Percentiles rank a stretch among this genome's conserved stretches.
phyloP scores from a whole-genome alignment of 23 tunicate species.

The Ciona savignyi region DNA sequence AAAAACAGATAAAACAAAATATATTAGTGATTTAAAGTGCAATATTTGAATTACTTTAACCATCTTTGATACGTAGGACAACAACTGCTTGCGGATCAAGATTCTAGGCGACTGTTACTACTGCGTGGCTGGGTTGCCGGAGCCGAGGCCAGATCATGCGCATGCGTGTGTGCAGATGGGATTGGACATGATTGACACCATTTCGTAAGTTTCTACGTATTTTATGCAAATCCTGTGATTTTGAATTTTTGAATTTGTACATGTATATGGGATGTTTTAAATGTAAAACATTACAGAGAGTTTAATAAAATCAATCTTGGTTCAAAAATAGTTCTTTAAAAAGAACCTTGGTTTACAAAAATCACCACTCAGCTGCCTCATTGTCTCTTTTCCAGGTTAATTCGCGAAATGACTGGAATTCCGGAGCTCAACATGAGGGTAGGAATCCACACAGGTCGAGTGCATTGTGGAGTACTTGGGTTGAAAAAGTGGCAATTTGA shows the following conservation, averaged over 20 bases:
- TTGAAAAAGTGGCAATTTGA: constrained; percentile 99
- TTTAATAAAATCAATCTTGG: too few relatives aligned
- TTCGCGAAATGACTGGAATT: constrained; percentile 78
- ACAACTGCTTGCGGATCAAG: constrained; percentile 86
- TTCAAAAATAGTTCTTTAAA: too few relatives aligned
- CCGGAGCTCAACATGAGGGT: constrained; percentile 93
- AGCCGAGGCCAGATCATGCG: constrained; percentile 84
- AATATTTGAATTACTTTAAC: too few relatives aligned
- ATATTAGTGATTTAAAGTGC: too few relatives aligned
- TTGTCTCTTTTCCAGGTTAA: constrained; percentile 64
- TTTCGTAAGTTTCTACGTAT: constrained; percentile 95
- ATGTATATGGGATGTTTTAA: too few relatives aligned
- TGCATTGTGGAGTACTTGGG: constrained; percentile 98
- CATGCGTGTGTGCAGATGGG: constrained; percentile 94
- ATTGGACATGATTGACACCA: constrained; percentile 96
- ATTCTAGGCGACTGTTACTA: constrained; percentile 95
- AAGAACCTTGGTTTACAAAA: too few relatives aligned
- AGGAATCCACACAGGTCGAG: constrained; percentile 95
- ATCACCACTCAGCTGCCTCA: too few relatives aligned
- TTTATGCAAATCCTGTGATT: too few relatives aligned
- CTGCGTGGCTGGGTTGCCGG: constrained; percentile 95
- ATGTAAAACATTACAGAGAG: too few relatives aligned
- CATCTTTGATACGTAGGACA: constrained; percentile 35
- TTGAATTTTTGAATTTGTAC: too few relatives aligned
- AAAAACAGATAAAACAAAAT: not conserved